These are phyloP conservation scores for Orchesella flavescens DNA, from an alignment of 2,888 invertebrate genomes.

Conservation along the genomic window DNA sequence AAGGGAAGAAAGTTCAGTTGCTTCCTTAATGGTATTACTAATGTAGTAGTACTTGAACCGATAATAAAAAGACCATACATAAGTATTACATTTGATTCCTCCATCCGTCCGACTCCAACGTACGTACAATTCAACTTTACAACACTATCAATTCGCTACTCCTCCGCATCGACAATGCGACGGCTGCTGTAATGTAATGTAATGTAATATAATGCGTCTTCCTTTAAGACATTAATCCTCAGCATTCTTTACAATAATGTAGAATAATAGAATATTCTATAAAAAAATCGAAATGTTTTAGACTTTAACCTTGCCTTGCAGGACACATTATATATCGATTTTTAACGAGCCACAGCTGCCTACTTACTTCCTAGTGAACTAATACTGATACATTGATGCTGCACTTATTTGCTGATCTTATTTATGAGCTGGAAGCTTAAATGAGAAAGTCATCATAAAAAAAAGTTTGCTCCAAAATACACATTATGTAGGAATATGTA, in stretches of 20 bases:
- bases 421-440: background rate
- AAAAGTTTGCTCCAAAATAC: no score
- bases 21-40: background rate
- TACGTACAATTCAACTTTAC: no score
- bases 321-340: background rate
- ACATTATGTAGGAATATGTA: background rate
- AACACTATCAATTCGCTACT: no score
- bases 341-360: background rate
- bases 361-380: background rate
- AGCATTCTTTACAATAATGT: no score
- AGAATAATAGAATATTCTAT: no score
- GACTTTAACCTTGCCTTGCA: conserved; percentile 1
- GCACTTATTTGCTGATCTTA: background rate
- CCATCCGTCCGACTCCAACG: no score
- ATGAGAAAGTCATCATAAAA: no score
- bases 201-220: no score
- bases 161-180: no score
- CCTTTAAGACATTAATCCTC: no score
- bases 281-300: no score
- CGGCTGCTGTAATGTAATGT: no score
- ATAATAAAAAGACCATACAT: background rate
- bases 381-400: background rate
- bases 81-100: background rate
- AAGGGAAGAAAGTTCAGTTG: background rate
- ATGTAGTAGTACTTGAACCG: background rate